A percentile compares a stretch with the other conserved stretches of the same genome.
Conservation (phyloP, 2,888 invertebrate genomes). For the Galerucella nymphaeae region DNA sequence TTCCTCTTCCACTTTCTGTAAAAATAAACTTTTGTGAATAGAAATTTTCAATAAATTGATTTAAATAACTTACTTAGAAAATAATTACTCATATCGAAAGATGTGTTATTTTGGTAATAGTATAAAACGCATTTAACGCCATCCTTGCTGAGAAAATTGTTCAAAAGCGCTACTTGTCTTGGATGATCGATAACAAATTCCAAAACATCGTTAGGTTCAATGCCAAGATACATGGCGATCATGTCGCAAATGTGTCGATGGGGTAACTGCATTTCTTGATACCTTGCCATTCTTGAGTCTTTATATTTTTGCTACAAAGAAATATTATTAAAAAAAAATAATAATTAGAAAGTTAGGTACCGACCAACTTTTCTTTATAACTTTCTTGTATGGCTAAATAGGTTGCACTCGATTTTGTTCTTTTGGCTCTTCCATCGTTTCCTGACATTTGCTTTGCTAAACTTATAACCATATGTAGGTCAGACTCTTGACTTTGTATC, state of each 20-base stretch:
- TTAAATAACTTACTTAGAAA: constrained; percentile 61
- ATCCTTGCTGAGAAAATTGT: constrained; percentile 68
- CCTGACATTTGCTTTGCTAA: constrained; percentile 53
- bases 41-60: too few relatives aligned
- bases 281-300: constrained; percentile 68
- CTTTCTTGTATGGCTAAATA: constrained; percentile 53
- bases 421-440: constrained; percentile 26
- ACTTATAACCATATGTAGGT: constrained; percentile 54
- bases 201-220: constrained; percentile 70
- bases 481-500: constrained; percentile 27
- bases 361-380: constrained; percentile 53
- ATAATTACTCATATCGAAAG: constrained; percentile 68
- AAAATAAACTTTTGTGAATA: constrained; percentile 37
- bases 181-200: constrained; percentile 80
- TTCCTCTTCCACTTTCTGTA: constrained; percentile 73
- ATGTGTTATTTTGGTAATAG: constrained; percentile 74
- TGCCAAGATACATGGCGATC: constrained; percentile 70
- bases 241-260: constrained; percentile 78
- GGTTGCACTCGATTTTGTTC: constrained; percentile 47
- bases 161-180: constrained; percentile 71
- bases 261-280: constrained; percentile 65
- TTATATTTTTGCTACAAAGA: constrained; percentile 70
- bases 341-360: background rate
- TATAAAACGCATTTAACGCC: constrained; percentile 73
- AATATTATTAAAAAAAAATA: background rate